Conservation (phyloP, 2,888 invertebrate genomes). For the Latrodectus hesperus region DNA sequence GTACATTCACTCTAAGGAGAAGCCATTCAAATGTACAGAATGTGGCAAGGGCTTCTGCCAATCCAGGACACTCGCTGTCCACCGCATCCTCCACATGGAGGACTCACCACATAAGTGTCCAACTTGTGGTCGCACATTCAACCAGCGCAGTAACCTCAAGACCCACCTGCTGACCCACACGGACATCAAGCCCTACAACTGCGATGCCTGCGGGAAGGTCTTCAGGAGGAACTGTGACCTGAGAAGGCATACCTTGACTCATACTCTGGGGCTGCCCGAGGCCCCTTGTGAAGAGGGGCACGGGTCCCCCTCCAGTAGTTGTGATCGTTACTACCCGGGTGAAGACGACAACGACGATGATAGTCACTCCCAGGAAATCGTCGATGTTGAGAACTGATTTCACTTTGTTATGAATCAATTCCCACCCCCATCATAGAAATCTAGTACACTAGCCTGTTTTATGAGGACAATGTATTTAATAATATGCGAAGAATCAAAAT, state of each 20-base stretch:
- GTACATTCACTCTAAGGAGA: slow-evolving; percentile 98
- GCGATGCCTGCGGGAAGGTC: slow-evolving; percentile 90
- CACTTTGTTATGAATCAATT: no score
- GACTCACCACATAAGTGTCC: slow-evolving; percentile 96
- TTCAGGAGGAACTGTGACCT: slow-evolving; percentile 94
- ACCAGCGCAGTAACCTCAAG: slow-evolving; percentile 93
- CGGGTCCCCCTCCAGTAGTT: slow-evolving; percentile 45
- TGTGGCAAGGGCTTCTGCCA: slow-evolving; percentile 99
- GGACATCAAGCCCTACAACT: slow-evolving; percentile 94
- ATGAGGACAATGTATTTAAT: no score
- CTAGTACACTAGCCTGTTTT: no score
- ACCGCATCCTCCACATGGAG: slow-evolving; percentile 95
- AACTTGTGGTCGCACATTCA: slow-evolving; percentile 92
- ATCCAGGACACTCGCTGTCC: slow-evolving; percentile 96
- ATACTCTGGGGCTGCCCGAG: slow-evolving; percentile 76
- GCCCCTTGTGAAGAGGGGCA: slow-evolving; percentile 43
- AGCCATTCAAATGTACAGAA: slow-evolving; percentile 96
- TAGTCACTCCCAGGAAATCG: slow-evolving; percentile 68
- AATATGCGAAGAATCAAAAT: no score
- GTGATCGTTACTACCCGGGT: slow-evolving; percentile 57
- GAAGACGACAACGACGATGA: slow-evolving; percentile 66
- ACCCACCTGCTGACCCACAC: slow-evolving; percentile 94
- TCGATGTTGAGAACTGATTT: slow-evolving; percentile 68
- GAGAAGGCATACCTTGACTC: slow-evolving; percentile 90
- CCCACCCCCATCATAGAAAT: no score